Percentiles rank a stretch among this genome's conserved stretches.
Evolutionary conservation across 2,113 vertebrate species (phyloP).

Genomic region (Ailuropoda melanoleuca): DNA sequence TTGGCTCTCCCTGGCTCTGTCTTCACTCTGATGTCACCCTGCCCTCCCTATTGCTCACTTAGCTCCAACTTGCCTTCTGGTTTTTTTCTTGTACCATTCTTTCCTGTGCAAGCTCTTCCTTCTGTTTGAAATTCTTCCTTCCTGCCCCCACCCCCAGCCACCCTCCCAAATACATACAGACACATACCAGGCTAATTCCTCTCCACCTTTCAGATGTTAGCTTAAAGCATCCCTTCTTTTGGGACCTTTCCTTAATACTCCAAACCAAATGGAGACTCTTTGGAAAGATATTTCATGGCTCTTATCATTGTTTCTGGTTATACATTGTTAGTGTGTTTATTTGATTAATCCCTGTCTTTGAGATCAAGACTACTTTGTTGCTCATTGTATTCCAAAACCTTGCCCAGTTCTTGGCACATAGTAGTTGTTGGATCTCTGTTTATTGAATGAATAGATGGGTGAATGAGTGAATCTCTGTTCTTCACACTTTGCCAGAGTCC

Average conservation of each 20-base stretch:
- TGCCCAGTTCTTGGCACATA: neutral
- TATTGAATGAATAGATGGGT: neutral
- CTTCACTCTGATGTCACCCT: neutral
- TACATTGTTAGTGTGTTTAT: neutral
- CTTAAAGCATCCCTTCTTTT: neutral
- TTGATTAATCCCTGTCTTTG: neutral
- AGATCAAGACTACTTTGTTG: neutral
- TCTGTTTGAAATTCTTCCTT: neutral
- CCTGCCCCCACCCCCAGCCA: neutral
- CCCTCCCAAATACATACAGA: neutral
- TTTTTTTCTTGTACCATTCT: neutral
- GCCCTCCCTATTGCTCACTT: neutral
- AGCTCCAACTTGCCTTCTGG: neutral
- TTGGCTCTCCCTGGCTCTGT: neutral
- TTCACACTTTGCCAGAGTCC: neutral
- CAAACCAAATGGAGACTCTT: neutral
- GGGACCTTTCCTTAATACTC: neutral
- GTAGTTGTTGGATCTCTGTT: neutral
- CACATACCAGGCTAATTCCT: neutral
- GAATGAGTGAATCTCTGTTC: neutral
- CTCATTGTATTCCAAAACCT: neutral
- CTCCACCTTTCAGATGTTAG: neutral
- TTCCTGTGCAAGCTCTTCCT: neutral
- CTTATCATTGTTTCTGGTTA: neutral
- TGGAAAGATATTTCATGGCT: neutral